Evolutionary conservation across 2,888 invertebrate species (phyloP).

Genomic region (Chorisops tibialis): DNA sequence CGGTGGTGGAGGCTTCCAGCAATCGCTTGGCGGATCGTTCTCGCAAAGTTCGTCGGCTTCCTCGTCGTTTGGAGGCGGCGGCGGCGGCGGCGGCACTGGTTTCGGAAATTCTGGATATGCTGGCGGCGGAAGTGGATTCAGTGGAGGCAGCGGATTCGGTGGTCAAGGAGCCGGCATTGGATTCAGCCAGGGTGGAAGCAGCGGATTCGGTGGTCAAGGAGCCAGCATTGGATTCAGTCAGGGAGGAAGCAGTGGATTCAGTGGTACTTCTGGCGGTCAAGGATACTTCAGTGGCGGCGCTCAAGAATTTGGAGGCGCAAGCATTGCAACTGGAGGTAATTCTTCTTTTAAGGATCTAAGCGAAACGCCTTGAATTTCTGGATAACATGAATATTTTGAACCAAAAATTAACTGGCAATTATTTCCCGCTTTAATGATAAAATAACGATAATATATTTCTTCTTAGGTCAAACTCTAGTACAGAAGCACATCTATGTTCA

Average conservation of each 20-base stretch:
- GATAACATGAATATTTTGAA: background rate
- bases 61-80: no score
- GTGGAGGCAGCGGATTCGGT: background rate
- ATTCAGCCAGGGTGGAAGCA: no score
- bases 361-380: background rate
- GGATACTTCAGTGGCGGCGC: background rate
- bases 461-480: conserved; percentile 55
- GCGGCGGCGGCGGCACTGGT: background rate
- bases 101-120: conserved; percentile 9
- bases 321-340: background rate
- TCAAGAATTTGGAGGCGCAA: background rate
- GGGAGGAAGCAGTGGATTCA: no score
- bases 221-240: no score
- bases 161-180: background rate
- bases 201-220: no score
- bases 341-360: background rate
- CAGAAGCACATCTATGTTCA: conserved; percentile 88
- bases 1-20: conserved; percentile 39
- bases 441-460: no score
- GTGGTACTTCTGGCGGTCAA: background rate
- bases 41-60: conserved; percentile 35
- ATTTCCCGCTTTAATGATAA: background rate
- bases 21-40: conserved; percentile 33
- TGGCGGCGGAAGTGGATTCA: conserved; percentile 37
- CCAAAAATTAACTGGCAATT: background rate